Evolutionary conservation across 2,797 vertebrate species (phyloP), one percentile per base, ranked within the genome.

Genomic region (Hemitrygon akajei): DNA sequence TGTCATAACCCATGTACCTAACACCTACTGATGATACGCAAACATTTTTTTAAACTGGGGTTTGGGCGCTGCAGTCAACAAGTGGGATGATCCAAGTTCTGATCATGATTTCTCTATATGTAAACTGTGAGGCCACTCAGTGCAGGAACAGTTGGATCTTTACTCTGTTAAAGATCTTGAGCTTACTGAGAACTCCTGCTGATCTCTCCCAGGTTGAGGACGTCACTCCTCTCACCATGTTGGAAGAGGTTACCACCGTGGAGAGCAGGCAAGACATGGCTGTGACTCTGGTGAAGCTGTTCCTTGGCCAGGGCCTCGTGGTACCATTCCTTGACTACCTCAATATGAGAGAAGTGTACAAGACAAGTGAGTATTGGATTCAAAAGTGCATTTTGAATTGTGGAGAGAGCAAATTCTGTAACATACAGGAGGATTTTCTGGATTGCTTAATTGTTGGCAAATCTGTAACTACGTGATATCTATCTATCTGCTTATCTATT

Each of bases 211-310:
- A 99, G 98, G 96, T 96, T 93, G 95, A 97, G 0, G 95, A 97
- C 0, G 94, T 95, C 94, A 98, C 96, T 0, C 96, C 98, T 2
- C 95, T 99, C 95, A 97, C 97, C 16, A 94, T 99, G 96, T 95
- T 99, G 96, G 98, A 99, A 96, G 97, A 98, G 94, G 96, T 98
- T 95, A 98, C 97, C 92, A 97, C 95, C 0, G 97, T 97, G 0
- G 98, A 99, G 95, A 98, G 98, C 95, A 96, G 97, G 0, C 98
- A 98, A 95, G 98, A 99, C 0, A 97, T 98, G 11, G 98, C 98
- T 77, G 98, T 98, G 96, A 98, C 97, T 37, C 95, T 99, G 95
- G 98, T 99, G 96, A 98, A 98, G 96, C 97, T 98, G 94, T 99
- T 98, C 95, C 96, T 98, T 71, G 97, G 97, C 47, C 97, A 97